These are phyloP conservation scores for Pocillopora grandis DNA, from an alignment of 92 coral and sea anemone genomes.

Conservation along the genomic window DNA sequence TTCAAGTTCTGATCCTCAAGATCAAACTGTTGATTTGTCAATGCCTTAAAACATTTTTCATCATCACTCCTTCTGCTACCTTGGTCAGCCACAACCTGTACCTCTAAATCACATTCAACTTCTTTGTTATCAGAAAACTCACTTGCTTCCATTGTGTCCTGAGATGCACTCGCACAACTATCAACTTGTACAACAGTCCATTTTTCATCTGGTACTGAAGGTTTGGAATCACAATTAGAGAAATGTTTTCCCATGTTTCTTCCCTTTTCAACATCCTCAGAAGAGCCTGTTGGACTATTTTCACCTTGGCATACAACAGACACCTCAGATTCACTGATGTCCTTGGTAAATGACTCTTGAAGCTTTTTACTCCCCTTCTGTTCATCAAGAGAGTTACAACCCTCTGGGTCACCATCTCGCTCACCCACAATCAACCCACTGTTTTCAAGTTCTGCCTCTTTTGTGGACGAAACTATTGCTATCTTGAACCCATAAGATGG, in stretches of 20 bases:
- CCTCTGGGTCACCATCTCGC: slow-evolving; percentile 39
- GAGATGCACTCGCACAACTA: background rate
- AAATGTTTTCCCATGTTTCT: too few relatives aligned
- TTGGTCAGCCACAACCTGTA: background rate
- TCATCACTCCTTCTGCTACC: background rate
- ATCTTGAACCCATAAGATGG: slow-evolving; percentile 35
- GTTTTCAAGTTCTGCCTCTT: background rate
- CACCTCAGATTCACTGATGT: background rate
- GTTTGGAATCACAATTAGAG: background rate
- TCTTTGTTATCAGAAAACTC: background rate
- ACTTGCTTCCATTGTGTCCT: background rate
- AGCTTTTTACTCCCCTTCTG: background rate
- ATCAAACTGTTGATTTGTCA: background rate
- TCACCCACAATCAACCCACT: slow-evolving; percentile 20
- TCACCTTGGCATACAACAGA: background rate
- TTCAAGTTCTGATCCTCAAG: background rate
- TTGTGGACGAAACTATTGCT: slow-evolving; percentile 25
- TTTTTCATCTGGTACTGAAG: background rate
- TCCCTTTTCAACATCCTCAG: background rate
- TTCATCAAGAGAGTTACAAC: slow-evolving; percentile 27
- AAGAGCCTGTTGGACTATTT: background rate
- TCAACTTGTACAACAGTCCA: background rate
- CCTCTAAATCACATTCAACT: background rate
- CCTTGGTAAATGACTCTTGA: background rate
- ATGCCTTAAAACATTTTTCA: background rate